phyloP scores from a whole-genome alignment of 2,888 invertebrate species.

The Drosophila quinaria region DNA sequence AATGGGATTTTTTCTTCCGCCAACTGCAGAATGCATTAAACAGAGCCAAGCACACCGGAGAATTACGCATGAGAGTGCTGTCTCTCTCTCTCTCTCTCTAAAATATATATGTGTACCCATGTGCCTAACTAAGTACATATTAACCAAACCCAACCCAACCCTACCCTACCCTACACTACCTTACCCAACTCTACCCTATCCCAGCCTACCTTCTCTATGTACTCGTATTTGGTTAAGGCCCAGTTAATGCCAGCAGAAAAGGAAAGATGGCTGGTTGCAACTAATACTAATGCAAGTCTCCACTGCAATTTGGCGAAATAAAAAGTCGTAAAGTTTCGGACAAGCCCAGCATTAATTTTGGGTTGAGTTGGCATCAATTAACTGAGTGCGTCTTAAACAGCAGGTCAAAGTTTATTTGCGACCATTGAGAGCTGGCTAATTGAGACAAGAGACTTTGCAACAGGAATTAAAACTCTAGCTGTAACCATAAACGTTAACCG shows the following conservation, averaged over 20 bases:
- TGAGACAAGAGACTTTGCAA: neutral
- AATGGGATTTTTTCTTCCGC: slow-evolving; percentile 80
- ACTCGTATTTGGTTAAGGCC: slow-evolving; percentile 29
- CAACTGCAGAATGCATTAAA: slow-evolving; percentile 79
- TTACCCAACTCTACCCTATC: neutral
- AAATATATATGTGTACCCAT: slow-evolving; percentile 9
- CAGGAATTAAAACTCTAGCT: too few relatives aligned
- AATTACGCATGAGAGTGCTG: slow-evolving; percentile 68
- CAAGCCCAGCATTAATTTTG: slow-evolving; percentile 34
- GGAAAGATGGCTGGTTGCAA: slow-evolving; percentile 24
- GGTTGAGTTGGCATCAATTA: slow-evolving; percentile 45
- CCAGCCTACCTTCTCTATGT: neutral
- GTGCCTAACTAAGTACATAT: slow-evolving; percentile 18
- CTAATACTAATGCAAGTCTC: slow-evolving; percentile 50
- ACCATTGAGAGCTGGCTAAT: slow-evolving; percentile 11
- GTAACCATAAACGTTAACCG: too few relatives aligned
- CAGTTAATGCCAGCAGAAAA: slow-evolving; percentile 30
- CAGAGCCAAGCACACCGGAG: slow-evolving; percentile 64
- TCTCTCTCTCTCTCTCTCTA: too few relatives aligned
- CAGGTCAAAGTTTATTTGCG: slow-evolving; percentile 40
- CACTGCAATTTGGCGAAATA: slow-evolving; percentile 68
- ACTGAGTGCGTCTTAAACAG: slow-evolving; percentile 51
- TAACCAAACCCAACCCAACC: neutral
- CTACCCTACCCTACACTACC: neutral
- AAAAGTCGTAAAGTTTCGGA: slow-evolving; percentile 69